These are phyloP conservation scores for Timema podura DNA, from an alignment of 2,888 invertebrate species.

Conservation along the genomic window DNA sequence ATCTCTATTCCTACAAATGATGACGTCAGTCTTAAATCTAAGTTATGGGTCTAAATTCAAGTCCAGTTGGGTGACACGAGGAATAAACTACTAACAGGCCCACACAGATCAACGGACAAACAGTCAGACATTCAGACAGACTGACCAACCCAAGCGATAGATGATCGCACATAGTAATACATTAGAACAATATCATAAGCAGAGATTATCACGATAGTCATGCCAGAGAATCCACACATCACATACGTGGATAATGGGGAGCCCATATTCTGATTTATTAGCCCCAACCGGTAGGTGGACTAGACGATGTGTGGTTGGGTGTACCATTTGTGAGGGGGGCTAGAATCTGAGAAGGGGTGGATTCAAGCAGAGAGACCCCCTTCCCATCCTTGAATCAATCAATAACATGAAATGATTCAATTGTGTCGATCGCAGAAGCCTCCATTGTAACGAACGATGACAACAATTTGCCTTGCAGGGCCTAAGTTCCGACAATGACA, in stretches of 20 bases:
- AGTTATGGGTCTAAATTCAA: too few species aligned
- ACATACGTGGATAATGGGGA: conserved; percentile 1
- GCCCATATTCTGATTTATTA: conserved; percentile 27
- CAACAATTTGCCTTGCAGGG: conserved; percentile 18
- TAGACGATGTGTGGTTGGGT: too few species aligned
- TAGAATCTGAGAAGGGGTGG: not conserved
- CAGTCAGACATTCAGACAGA: conserved; percentile 17
- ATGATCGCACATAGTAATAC: conserved; percentile 18
- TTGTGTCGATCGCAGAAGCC: conserved; percentile 27
- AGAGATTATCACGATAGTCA: conserved; percentile 16
- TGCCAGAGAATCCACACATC: conserved; percentile 17
- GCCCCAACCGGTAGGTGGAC: not conserved
- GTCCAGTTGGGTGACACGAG: too few species aligned
- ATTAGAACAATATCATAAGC: conserved; percentile 17
- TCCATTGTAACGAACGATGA: conserved; percentile 26
- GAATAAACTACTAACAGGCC: too few species aligned
- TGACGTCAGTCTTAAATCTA: too few species aligned
- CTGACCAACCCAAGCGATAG: conserved; percentile 20
- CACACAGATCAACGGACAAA: not conserved
- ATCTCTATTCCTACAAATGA: too few species aligned
- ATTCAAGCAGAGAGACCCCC: too few species aligned
- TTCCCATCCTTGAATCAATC: conserved; percentile 23
- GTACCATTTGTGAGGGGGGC: conserved; percentile 6
- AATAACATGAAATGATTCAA: conserved; percentile 30
- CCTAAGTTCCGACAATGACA: too few species aligned